These are phyloP conservation scores for Drosophila emarginata DNA, from an alignment of 2,888 invertebrate species.

Conservation along the genomic window DNA sequence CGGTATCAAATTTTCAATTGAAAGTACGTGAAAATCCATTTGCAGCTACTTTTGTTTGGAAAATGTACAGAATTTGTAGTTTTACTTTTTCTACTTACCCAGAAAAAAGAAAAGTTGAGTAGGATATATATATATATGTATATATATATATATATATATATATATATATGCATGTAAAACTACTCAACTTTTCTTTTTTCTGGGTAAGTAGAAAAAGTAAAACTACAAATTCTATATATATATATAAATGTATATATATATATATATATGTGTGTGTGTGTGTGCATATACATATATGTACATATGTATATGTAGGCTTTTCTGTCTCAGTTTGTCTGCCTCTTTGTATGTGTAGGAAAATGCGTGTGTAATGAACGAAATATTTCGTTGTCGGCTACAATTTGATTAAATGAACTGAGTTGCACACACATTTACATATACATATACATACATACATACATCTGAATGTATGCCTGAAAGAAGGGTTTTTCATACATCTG, in stretches of 20 bases:
- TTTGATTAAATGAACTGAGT: conserved; percentile 61
- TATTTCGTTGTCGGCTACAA: conserved; percentile 52
- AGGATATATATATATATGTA: neutral
- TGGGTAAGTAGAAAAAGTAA: too few species aligned
- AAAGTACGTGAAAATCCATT: neutral
- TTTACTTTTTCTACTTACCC: neutral
- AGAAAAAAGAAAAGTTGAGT: neutral
- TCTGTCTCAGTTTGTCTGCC: neutral
- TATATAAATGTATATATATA: neutral
- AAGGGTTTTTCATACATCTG: conserved; percentile 18
- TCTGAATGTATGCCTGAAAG: neutral
- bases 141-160: too few species aligned
- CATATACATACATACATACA: too few species aligned
- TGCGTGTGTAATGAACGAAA: conserved; percentile 54
- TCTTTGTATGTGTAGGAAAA: conserved; percentile 4
- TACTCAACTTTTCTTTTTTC: too few species aligned
- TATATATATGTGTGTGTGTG: too few species aligned
- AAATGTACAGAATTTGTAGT: neutral
- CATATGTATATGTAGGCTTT: neutral
- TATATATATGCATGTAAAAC: too few species aligned
- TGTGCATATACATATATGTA: too few species aligned
- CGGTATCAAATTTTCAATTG: too few species aligned
- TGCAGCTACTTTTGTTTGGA: neutral
- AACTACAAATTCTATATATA: too few species aligned
- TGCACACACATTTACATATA: neutral